Evolutionary conservation across 2,888 invertebrate genomes (phyloP).

Genomic region (Mystacides longicornis): DNA sequence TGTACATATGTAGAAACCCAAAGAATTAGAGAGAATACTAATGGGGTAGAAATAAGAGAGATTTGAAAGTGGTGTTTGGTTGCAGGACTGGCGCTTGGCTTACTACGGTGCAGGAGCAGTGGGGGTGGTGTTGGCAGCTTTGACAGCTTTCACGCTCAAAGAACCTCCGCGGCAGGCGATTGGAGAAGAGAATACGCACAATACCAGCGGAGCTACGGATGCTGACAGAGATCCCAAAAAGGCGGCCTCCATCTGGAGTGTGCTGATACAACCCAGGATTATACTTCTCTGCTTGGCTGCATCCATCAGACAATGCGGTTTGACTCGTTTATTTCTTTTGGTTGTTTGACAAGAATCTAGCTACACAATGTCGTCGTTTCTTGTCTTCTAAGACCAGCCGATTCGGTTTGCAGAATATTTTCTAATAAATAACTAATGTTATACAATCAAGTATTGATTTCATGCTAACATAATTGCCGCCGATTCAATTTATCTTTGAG

Average conservation of each 20-base stretch:
- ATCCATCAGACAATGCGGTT: constrained; percentile 79
- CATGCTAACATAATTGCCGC: too few species aligned
- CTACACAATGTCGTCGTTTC: too few species aligned
- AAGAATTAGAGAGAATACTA: too few species aligned
- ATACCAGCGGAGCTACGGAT: constrained; percentile 30
- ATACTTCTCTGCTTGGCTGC: constrained; percentile 78
- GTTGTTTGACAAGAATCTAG: too few species aligned
- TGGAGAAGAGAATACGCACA: constrained; percentile 52
- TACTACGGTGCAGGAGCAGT: constrained; percentile 75
- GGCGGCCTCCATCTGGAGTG: constrained; percentile 57
- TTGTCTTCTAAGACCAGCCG: too few species aligned
- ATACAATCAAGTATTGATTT: too few species aligned
- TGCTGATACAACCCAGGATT: constrained; percentile 69
- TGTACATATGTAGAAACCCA: too few species aligned
- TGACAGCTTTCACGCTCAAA: constrained; percentile 67
- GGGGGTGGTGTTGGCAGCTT: constrained; percentile 59
- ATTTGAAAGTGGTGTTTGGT: constrained; percentile 2
- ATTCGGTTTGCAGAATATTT: too few species aligned
- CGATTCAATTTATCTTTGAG: too few species aligned
- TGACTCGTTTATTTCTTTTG: background rate
- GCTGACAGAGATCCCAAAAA: constrained; percentile 36
- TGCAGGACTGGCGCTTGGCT: constrained; percentile 74
- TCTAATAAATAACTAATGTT: too few species aligned
- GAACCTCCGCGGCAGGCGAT: constrained; percentile 73
- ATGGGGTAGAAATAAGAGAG: background rate